Evolutionary conservation across 2,888 invertebrate species (phyloP).

Genomic region (Hermaeophaga mercurialis): DNA sequence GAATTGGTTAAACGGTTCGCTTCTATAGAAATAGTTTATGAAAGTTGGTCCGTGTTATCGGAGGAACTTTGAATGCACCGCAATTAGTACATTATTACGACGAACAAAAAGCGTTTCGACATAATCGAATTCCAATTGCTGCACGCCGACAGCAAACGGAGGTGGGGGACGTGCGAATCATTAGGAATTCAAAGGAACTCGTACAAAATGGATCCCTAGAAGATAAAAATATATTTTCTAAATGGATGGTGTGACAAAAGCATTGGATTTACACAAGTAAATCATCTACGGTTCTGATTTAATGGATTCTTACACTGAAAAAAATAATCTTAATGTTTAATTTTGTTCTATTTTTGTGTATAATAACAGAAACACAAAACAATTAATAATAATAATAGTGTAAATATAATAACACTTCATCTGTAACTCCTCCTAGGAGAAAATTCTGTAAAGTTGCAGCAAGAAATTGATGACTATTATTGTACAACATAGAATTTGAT

Average conservation of each 20-base stretch:
- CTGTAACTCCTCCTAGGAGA: too few relatives aligned
- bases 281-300: conserved; percentile 15
- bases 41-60: conserved; percentile 22
- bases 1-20: conserved; percentile 15
- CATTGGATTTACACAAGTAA: conserved; percentile 17
- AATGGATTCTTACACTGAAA: conserved; percentile 2
- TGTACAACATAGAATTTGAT: too few relatives aligned
- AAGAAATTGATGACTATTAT: too few relatives aligned
- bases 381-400: too few relatives aligned
- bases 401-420: too few relatives aligned
- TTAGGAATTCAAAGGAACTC: conserved; percentile 30
- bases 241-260: conserved; percentile 18
- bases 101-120: conserved; percentile 30
- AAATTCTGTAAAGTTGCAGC: too few relatives aligned
- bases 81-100: conserved; percentile 34
- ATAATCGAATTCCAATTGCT: conserved; percentile 35
- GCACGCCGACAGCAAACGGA: conserved; percentile 14
- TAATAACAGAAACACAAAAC: too few relatives aligned
- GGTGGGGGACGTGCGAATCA: too few relatives aligned
- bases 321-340: too few relatives aligned
- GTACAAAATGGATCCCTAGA: conserved; percentile 9
- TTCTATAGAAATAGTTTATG: conserved; percentile 24
- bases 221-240: conserved; percentile 25
- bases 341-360: too few relatives aligned
- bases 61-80: conserved; percentile 28